These are phyloP conservation scores for Holothuria glaberrima DNA, from an alignment of 35 echinoderm and acorn worm species.

Conservation along the genomic window DNA sequence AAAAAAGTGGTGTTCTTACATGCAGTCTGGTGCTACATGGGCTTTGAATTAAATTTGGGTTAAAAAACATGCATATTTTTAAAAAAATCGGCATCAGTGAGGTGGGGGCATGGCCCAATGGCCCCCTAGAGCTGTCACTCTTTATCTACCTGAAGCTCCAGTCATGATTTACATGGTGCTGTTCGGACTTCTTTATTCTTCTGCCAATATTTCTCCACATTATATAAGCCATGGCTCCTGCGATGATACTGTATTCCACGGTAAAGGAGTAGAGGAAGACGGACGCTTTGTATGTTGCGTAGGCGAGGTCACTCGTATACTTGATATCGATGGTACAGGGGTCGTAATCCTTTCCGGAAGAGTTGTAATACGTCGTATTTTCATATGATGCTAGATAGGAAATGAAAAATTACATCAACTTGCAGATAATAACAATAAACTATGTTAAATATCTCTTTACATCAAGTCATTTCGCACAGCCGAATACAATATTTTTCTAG, in stretches of 20 bases:
- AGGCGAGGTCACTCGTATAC: constrained; percentile 70
- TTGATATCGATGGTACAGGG: constrained; percentile 39
- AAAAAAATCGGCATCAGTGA: too few relatives aligned
- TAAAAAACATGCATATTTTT: too few relatives aligned
- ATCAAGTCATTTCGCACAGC: too few relatives aligned
- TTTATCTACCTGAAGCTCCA: constrained; percentile 56
- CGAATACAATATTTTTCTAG: too few relatives aligned
- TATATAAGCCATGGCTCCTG: constrained; percentile 86
- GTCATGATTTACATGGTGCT: constrained; percentile 57
- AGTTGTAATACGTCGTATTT: constrained; percentile 34
- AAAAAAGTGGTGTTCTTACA: too few relatives aligned
- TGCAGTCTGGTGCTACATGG: too few relatives aligned
- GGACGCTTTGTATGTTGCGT: constrained; percentile 88
- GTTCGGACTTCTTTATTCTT: constrained; percentile 56
- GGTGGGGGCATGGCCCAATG: too few relatives aligned
- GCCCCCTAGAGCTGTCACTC: too few relatives aligned
- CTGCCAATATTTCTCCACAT: constrained; percentile 95
- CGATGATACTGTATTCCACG: constrained; percentile 95
- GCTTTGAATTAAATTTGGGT: too few relatives aligned
- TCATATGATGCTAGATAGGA: constrained; percentile 9
- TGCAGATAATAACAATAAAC: too few relatives aligned
- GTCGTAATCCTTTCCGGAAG: constrained; percentile 20
- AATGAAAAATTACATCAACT: too few relatives aligned
- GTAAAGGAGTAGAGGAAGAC: constrained; percentile 91
- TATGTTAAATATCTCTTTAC: too few relatives aligned